These are phyloP conservation scores for Pyxicephalus adspersus DNA, from an alignment of 2,113 vertebrate species.

Conservation along the genomic window DNA sequence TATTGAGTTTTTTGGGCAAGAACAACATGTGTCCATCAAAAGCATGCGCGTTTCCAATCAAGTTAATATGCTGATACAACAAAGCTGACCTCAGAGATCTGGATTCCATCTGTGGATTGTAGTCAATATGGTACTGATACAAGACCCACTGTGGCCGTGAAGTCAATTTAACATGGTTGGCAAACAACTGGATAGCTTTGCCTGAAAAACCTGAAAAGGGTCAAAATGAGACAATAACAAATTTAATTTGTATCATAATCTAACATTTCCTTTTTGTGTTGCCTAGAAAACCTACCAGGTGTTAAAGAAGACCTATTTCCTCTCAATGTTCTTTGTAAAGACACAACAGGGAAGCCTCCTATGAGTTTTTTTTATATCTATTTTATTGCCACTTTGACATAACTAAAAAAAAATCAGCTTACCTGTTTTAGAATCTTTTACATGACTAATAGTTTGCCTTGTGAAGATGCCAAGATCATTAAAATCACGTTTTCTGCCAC, in stretches of 20 bases:
- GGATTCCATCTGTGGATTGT: slow-evolving; percentile 87
- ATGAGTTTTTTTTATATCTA: no score
- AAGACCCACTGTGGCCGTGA: slow-evolving; percentile 90
- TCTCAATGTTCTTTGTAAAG: no score
- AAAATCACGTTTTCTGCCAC: slow-evolving; percentile 84
- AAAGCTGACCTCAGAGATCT: slow-evolving; percentile 82
- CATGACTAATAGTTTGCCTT: slow-evolving; percentile 84
- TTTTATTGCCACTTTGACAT: no score
- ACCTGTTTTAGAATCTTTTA: slow-evolving; percentile 88
- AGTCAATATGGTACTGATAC: slow-evolving; percentile 91
- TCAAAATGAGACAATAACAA: no score
- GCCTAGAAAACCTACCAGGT: no score
- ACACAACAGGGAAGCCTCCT: no score
- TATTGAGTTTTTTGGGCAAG: slow-evolving; percentile 76
- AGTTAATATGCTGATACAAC: slow-evolving; percentile 84
- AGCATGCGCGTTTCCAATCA: slow-evolving; percentile 79
- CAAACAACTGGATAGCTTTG: slow-evolving; percentile 69
- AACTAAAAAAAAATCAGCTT: background rate
- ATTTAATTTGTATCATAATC: no score
- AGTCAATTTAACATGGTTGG: slow-evolving; percentile 84
- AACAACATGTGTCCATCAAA: slow-evolving; percentile 89
- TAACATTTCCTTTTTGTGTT: no score
- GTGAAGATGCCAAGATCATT: slow-evolving; percentile 86
- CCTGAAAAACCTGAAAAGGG: slow-evolving; percentile 78
- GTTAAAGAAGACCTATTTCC: no score